Evolutionary conservation across 2,113 vertebrate species (phyloP).

Genomic region (Campylomormyrus numenius): DNA sequence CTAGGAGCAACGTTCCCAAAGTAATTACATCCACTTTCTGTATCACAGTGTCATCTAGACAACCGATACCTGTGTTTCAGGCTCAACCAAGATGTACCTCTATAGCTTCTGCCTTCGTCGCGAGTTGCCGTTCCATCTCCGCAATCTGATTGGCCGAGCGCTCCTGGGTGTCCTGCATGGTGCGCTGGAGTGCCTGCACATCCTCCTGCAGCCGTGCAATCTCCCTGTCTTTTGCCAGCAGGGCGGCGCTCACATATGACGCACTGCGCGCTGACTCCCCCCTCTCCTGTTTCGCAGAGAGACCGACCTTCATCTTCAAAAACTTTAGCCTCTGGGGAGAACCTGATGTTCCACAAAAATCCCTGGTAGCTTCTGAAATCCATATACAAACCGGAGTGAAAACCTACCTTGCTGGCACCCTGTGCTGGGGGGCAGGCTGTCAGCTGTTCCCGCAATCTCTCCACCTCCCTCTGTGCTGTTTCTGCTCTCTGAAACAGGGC

Average conservation of each 20-base stretch:
- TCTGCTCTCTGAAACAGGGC: conserved; percentile 72
- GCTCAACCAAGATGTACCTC: conserved; percentile 57
- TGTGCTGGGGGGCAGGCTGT: conserved; percentile 69
- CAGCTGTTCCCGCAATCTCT: conserved; percentile 81
- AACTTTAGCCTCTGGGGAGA: background rate
- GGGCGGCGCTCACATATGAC: conserved; percentile 70
- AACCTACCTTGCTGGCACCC: conserved; percentile 67
- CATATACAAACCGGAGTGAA: background rate
- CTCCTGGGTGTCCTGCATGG: conserved; percentile 86
- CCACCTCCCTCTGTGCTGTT: conserved; percentile 81
- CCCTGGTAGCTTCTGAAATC: background rate
- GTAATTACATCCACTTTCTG: background rate
- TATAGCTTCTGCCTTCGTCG: conserved; percentile 79
- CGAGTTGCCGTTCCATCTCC: conserved; percentile 81
- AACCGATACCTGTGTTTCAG: background rate
- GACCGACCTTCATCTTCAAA: background rate
- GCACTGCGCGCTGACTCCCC: conserved; percentile 66
- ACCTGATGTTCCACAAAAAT: background rate
- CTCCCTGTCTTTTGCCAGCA: conserved; percentile 90
- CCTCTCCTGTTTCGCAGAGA: conserved; percentile 64
- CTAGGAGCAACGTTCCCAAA: background rate
- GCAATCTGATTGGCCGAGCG: conserved; percentile 85
- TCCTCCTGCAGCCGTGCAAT: conserved; percentile 88
- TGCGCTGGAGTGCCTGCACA: conserved; percentile 81
- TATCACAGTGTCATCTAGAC: background rate